Evolutionary conservation across 1,140 invertebrate species (phyloP), one percentile per base, ranked within the genome.

Genomic region (Apis cerana): DNA sequence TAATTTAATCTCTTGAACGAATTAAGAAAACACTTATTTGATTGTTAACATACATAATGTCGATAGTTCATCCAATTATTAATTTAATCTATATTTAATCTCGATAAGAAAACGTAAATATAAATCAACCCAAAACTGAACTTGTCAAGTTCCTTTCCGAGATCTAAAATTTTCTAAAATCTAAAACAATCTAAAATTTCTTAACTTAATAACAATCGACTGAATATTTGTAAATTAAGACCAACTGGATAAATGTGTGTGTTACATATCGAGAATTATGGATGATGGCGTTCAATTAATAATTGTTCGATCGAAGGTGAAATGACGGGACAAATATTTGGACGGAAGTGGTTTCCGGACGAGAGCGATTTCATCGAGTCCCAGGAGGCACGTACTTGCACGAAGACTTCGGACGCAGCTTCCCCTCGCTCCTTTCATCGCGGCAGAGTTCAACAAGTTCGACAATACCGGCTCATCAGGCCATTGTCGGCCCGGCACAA

Each of bases 391-490:
- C 68, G n/a, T 50, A 27, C 77, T 70, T 50, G n/a, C 54, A 23
- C 12, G 12, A 21, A 54, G 65, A 59, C 76, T 67, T 54, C 33
- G 54, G 21, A 59, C 33, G n/a, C 54, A 33, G 50, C 56, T 58
- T 56, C 70, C 58, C 80, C 43, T 62, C 62, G 48, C 23, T 59
- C 62, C 68, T 74, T 74, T 64, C 59, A 62, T 56, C 75, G 48
- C 43, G 21, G 50, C 80, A 33, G 82, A 89, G 82, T 88, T 86
- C 76, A 84, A 84, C 82, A 71, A 86, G 82, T 88, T 85, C 85
- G 80, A 89, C 88, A 89, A 89, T 89, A 74, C 84, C 58, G 52
- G 85, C 86, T 90, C 89, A 89, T 90, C 89, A 87, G 85, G 71
- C 79, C 69, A 90, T 90, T 90, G 90, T 90, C 81, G 82, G 21